phyloP scores from a whole-genome alignment of 37 sponge, comb jelly and placozoan species.

The Halichondria panicea region DNA sequence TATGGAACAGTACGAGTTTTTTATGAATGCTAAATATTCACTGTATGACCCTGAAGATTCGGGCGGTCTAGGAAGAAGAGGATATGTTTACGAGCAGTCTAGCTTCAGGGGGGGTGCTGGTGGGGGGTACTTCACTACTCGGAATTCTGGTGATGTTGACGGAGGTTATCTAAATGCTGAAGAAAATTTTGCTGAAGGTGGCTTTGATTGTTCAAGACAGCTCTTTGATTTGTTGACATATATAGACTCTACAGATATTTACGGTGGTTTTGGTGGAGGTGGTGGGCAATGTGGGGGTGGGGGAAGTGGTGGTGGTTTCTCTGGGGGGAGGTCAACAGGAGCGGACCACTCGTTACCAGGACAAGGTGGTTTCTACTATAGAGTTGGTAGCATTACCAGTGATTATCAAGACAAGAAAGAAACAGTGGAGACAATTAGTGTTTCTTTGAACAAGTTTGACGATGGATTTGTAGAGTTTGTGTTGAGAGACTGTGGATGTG shows the following conservation, averaged over 20 bases:
- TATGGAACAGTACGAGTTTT: neutral
- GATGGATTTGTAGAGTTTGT: conserved; percentile 47
- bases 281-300: conserved; percentile 47
- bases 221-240: neutral
- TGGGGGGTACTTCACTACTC: conserved; percentile 2
- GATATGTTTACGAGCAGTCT: neutral
- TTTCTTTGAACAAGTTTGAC: conserved; percentile 5
- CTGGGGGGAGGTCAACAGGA: conserved; percentile 4
- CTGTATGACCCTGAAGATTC: neutral
- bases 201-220: conserved; percentile 12
- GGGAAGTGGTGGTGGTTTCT: conserved; percentile 37
- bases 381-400: no score
- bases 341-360: neutral
- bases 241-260: neutral
- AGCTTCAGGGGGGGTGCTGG: neutral
- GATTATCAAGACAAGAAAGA: no score
- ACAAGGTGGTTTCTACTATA: conserved; percentile 13
- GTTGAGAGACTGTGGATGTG: conserved; percentile 39
- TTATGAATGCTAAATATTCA: neutral
- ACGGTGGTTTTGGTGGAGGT: conserved; percentile 46
- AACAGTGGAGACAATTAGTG: neutral
- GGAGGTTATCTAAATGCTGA: neutral
- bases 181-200: conserved; percentile 32
- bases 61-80: neutral
- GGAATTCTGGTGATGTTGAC: neutral